These are phyloP conservation scores for Drosophila ficusphila DNA, from an alignment of 1,140 invertebrate genomes.

Conservation along the genomic window DNA sequence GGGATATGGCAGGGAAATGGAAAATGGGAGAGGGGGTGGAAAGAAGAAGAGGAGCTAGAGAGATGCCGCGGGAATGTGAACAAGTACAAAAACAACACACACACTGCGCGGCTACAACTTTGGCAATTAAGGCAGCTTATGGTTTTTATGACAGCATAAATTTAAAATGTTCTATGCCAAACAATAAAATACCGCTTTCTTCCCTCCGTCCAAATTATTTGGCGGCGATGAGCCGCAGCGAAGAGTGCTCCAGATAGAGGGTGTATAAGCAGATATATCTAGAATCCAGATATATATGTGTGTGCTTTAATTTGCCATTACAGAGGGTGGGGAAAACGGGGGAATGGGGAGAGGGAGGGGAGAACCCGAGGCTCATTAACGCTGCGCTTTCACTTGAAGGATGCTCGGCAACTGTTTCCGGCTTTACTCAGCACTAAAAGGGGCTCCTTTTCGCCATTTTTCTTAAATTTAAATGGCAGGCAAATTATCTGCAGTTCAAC, in stretches of 20 bases:
- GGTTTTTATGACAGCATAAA: slow-evolving; percentile 82
- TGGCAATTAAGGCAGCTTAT: slow-evolving; percentile 80
- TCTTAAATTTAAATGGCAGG: slow-evolving; percentile 60
- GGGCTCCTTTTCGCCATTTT: slow-evolving; percentile 21
- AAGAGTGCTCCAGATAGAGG: slow-evolving; percentile 13
- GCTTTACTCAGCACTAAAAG: slow-evolving; percentile 2
- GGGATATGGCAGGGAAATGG: neutral
- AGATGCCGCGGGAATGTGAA: neutral
- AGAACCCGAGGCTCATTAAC: slow-evolving; percentile 77
- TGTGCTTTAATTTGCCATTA: slow-evolving; percentile 38
- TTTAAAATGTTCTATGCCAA: slow-evolving; percentile 75
- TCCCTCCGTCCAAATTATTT: slow-evolving; percentile 63
- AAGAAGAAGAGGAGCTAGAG: no score
- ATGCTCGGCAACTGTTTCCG: slow-evolving; percentile 67
- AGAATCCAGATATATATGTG: slow-evolving; percentile 16
- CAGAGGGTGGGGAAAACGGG: slow-evolving; percentile 1
- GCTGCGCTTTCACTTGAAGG: slow-evolving; percentile 61
- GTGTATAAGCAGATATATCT: slow-evolving; percentile 9
- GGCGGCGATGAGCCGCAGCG: slow-evolving; percentile 43
- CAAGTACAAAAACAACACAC: slow-evolving; percentile 38
- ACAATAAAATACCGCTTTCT: slow-evolving; percentile 55
- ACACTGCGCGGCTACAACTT: slow-evolving; percentile 57
- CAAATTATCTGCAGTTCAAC: slow-evolving; percentile 37
- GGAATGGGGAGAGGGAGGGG: neutral
- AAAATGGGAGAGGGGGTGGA: neutral